These are phyloP conservation scores for Zosterops pallidus DNA, from an alignment of 2,113 vertebrate species.

Conservation along the genomic window DNA sequence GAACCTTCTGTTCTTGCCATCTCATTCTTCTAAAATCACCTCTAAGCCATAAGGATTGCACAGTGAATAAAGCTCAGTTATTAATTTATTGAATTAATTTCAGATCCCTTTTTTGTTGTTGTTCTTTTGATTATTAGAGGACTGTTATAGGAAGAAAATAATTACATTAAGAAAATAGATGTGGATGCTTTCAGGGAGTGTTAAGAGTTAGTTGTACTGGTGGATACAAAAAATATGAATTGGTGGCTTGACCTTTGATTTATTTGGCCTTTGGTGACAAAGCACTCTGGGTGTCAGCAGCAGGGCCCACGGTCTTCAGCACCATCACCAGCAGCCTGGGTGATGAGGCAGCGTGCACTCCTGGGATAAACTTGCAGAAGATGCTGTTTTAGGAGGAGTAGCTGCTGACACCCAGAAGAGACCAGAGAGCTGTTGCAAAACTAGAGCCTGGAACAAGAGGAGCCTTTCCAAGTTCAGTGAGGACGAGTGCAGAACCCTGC, in stretches of 20 bases:
- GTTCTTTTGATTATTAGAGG: background rate
- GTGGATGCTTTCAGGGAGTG: background rate
- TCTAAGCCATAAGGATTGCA: background rate
- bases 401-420: background rate
- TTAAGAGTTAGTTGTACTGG: background rate
- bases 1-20: background rate
- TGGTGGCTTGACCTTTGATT: background rate
- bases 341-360: accelerated
- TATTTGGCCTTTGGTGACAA: background rate
- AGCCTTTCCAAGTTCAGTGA: accelerated
- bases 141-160: background rate
- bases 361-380: background rate
- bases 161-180: background rate
- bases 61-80: background rate
- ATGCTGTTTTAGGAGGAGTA: background rate
- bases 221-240: background rate
- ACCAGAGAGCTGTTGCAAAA: background rate
- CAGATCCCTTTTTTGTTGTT: background rate
- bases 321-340: background rate
- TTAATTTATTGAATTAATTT: background rate
- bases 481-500: background rate
- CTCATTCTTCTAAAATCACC: background rate
- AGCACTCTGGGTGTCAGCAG: background rate
- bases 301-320: accelerated
- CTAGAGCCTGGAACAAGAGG: background rate